Evolutionary conservation across 2,797 vertebrate species (phyloP), one percentile per base, ranked within the genome.

Genomic region (Tragopan temminckii): DNA sequence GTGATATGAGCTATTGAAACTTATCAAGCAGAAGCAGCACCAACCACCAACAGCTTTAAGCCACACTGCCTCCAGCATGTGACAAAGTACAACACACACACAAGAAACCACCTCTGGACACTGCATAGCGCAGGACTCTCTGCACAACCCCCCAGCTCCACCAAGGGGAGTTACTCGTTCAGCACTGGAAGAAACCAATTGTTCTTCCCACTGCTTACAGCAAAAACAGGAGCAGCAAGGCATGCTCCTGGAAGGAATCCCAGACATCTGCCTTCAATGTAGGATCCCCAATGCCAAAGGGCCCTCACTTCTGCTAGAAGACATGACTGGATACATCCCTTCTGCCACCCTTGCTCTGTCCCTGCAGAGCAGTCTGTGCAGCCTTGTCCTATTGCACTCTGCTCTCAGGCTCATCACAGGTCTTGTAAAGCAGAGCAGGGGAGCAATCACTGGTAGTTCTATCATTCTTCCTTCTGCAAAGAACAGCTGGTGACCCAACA

Each of bases 1-100:
- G 19, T 2, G 3, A 1, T 0, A 70, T 4, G 24, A 62, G 20
- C 33, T 58, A 1, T 1, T 3, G 8, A 6, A 85, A 40, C 21
- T n/a, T 7, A 80, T 43, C 25, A 40, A 76, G 29, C 3, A 10
- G 35, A 75, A 82, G 36, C n/a, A 64, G 2, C 4, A 66, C n/a
- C 58, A 53, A 42, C 36, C 7, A 31, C 16, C 46, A 27, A 13
- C 53, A 82, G 63, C 11, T 38, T 71, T 88, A 76, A 85, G 43
- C 16, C 16, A 46, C 20, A 8, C 29, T 53, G 68, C 43, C 72
- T 76, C 43, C n/a, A 35, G 43, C 58, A 55, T 0, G 0, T 3
- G 17, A 74, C 29, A 55, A 80, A 78, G 29, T 2, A 13, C 35
- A 36, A 55, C 0, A 2, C 33, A 46, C 62, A 52, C 52, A 75